phyloP scores from a whole-genome alignment of 2,797 vertebrate genomes.

The Hipposideros larvatus region DNA sequence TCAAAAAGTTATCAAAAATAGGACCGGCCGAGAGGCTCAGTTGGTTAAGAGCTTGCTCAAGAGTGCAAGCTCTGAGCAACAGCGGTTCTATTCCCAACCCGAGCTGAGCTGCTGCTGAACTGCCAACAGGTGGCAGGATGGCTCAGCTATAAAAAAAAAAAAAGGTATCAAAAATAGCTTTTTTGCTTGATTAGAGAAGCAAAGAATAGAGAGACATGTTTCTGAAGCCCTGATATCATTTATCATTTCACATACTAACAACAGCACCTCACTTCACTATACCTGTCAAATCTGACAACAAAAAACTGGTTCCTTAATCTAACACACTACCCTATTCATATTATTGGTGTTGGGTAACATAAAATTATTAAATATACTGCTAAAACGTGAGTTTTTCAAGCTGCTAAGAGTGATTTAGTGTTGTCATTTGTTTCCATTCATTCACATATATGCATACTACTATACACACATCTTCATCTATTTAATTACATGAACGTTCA shows the following conservation, averaged over 20 bases:
- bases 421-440: background rate
- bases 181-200: background rate
- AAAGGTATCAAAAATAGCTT: background rate
- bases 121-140: too few species aligned
- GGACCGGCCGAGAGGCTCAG: too few species aligned
- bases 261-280: background rate
- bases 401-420: background rate
- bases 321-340: constrained; percentile 24
- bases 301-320: constrained; percentile 29
- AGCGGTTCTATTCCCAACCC: too few species aligned
- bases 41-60: too few species aligned
- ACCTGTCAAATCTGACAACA: background rate
- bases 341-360: background rate
- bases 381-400: constrained; percentile 40
- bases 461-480: background rate
- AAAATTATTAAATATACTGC: background rate
- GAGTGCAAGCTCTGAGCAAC: too few species aligned
- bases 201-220: background rate
- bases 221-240: constrained; percentile 7
- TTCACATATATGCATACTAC: background rate
- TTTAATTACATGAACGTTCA: constrained; percentile 43
- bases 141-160: too few species aligned
- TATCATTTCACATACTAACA: constrained; percentile 43
- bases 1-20: background rate
- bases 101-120: too few species aligned